Conservation (phyloP, 2,797 vertebrate species). For the Antrozous pallidus region DNA sequence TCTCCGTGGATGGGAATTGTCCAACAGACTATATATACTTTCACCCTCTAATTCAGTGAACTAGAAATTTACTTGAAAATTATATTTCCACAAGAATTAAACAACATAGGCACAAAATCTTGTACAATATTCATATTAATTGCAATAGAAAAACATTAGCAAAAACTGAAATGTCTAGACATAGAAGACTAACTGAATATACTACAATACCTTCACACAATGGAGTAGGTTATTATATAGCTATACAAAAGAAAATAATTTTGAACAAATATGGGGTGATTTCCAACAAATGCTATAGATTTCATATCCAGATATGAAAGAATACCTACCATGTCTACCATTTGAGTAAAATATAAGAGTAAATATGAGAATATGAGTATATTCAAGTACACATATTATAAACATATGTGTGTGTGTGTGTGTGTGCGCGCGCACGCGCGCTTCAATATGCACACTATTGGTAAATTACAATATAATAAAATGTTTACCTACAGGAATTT, state of each 20-base stretch:
- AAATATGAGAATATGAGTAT: neutral
- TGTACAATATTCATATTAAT: neutral
- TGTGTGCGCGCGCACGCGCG: no score
- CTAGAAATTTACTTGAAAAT: neutral
- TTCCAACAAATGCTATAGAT: neutral
- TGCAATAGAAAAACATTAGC: neutral
- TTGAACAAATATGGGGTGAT: neutral
- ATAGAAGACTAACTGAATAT: neutral
- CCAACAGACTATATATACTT: neutral
- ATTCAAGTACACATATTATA: neutral
- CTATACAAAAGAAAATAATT: neutral
- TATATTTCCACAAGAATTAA: neutral
- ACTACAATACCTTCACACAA: neutral
- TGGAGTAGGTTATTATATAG: neutral
- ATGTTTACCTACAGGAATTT: neutral
- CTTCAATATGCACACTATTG: neutral
- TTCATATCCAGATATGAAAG: neutral
- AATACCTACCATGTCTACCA: neutral
- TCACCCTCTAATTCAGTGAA: neutral
- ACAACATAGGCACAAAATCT: neutral
- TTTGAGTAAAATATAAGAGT: neutral
- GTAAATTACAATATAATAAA: neutral
- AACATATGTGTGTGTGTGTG: neutral
- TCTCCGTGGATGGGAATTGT: neutral
- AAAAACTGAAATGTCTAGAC: neutral